These are phyloP conservation scores for Acanthosepion lycidas DNA, from an alignment of 2,888 invertebrate species.

Conservation along the genomic window DNA sequence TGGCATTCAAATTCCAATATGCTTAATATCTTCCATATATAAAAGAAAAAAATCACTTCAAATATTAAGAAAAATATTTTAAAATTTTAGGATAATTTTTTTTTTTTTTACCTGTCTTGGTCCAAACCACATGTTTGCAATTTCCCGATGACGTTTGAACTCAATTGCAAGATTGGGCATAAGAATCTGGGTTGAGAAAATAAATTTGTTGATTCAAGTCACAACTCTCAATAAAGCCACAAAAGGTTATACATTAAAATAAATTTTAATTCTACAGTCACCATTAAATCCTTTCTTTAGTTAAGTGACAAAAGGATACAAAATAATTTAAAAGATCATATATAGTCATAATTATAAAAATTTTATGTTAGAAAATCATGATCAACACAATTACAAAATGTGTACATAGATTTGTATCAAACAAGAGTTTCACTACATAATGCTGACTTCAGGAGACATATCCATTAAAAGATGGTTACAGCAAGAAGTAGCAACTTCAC, in stretches of 20 bases:
- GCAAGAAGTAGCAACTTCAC: too few species aligned
- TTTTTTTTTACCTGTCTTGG: conserved; percentile 83
- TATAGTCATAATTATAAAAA: not conserved
- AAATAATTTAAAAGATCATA: not conserved
- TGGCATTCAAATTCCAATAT: not conserved
- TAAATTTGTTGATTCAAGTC: not conserved
- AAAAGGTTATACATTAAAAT: not conserved
- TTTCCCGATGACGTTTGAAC: conserved; percentile 65
- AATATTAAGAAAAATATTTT: too few species aligned
- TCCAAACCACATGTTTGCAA: conserved; percentile 96
- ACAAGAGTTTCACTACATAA: too few species aligned
- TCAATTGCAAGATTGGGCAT: conserved; percentile 94
- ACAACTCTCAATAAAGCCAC: too few species aligned
- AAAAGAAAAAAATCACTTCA: not conserved
- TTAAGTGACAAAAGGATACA: not conserved
- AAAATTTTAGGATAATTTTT: not conserved
- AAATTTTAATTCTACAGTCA: not conserved
- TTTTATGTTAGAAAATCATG: too few species aligned
- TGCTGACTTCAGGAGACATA: too few species aligned
- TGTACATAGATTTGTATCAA: too few species aligned
- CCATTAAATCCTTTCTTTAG: not conserved
- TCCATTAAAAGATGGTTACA: too few species aligned
- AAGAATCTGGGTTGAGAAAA: conserved; percentile 81
- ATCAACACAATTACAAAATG: too few species aligned
- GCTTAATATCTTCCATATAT: not conserved